Evolutionary conservation across 1,140 invertebrate genomes (phyloP), one percentile per base, ranked within the genome.

Genomic region (Drosophila funebris): DNA sequence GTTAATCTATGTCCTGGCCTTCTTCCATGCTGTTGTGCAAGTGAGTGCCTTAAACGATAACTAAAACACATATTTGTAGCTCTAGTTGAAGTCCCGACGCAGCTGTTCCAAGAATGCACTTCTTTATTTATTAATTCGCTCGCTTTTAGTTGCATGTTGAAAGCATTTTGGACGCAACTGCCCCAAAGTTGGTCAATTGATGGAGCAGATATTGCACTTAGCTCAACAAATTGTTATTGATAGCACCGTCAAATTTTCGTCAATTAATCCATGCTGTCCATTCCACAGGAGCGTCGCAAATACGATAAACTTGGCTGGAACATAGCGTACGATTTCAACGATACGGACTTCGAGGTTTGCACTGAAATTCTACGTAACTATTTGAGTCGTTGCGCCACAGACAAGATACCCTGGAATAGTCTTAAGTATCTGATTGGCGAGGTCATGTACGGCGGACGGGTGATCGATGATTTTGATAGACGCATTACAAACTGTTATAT

Each of bases 271-370:
- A 44, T 29, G 7, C 16, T 56, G 1, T 46, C 4, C 0, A 5
- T 1, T 9, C 22, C 11, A 13, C 24, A 96, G 94, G 97, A 98
- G 91, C 94, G 97, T 43, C 94, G 96, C 77, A 98, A 97, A 91
- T 98, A 98, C 89, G 96, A 96, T 78, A 98, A 98, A 92, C 96
- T 98, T 58, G 97, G 97, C 1, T 98, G 97, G 97, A 98, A 98
- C 87, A 96, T 98, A 63, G 94, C 93, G 39, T 98, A 98, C 88
- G 97, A 98, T 92, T 98, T 98, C 91, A 97, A 97, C 85, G 96
- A 98, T 92, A 96, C 96, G 0, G 97, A 98, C 93, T 98, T 98
- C 89, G 94, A 95, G 60, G 96, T 98, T 11, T 97, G 96, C 90
- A 94, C 95, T 62, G 94, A 95, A 84, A 97, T 98, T 62, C 91